phyloP scores from a whole-genome alignment of 2,113 vertebrate genomes.

The Macaca fascicularis region T2T-MFA8v1.1 NC_088378.1:65665501-65666000 shows the following conservation, averaged over 20 bases:
- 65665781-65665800: background rate
- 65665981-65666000: background rate
- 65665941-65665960: background rate
- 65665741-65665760: background rate
- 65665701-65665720: background rate
- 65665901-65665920: background rate
- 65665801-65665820: background rate
- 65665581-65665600: background rate
- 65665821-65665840: background rate
- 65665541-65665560: background rate
- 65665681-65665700: background rate
- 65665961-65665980: too few species aligned
- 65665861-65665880: background rate
- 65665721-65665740: background rate
- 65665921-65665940: fast-evolving
- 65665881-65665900: background rate
- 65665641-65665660: background rate
- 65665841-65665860: background rate
- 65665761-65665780: background rate
- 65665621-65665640: background rate
- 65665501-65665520: background rate
- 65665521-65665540: background rate
- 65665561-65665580: background rate
- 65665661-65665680: background rate
- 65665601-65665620: background rate